phyloP scores from a whole-genome alignment of 1,140 invertebrate genomes.

The Drosophila quadrilineata region DNA sequence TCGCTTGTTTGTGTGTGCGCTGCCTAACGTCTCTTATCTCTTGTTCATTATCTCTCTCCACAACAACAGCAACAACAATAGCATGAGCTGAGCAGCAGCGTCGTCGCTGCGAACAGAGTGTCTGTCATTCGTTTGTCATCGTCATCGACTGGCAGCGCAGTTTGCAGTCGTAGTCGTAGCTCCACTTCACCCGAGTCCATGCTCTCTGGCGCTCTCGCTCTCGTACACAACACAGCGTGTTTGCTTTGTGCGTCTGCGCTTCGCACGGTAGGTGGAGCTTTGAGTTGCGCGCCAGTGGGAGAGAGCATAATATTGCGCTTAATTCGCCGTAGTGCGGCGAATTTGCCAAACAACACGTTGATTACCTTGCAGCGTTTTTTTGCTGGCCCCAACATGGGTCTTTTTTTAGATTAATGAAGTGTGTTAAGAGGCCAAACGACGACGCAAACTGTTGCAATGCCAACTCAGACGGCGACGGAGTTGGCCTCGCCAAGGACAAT shows the following conservation, averaged over 20 bases:
- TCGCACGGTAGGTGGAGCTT: conserved; percentile 67
- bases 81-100: conserved; percentile 4
- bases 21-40: conserved; percentile 73
- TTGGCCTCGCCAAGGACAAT: conserved; percentile 64
- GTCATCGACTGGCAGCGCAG: conserved; percentile 35
- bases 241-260: conserved; percentile 61
- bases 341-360: conserved; percentile 27
- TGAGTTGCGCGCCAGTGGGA: conserved; percentile 12
- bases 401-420: conserved; percentile 81
- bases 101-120: conserved; percentile 46
- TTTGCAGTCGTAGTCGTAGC: conserved; percentile 29
- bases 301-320: not conserved
- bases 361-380: conserved; percentile 36
- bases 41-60: conserved; percentile 73
- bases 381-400: conserved; percentile 26
- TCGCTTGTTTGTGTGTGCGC: conserved; percentile 34
- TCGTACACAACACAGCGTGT: not conserved
- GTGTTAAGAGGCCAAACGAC: conserved; percentile 80
- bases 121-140: conserved; percentile 81
- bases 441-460: conserved; percentile 46
- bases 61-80: conserved; percentile 13
- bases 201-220: conserved; percentile 25
- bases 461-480: conserved; percentile 19
- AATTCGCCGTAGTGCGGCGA: conserved; percentile 48
- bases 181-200: conserved; percentile 15